Evolutionary conservation across 2,888 invertebrate genomes (phyloP).

Genomic region (Lottia gigantea): DNA sequence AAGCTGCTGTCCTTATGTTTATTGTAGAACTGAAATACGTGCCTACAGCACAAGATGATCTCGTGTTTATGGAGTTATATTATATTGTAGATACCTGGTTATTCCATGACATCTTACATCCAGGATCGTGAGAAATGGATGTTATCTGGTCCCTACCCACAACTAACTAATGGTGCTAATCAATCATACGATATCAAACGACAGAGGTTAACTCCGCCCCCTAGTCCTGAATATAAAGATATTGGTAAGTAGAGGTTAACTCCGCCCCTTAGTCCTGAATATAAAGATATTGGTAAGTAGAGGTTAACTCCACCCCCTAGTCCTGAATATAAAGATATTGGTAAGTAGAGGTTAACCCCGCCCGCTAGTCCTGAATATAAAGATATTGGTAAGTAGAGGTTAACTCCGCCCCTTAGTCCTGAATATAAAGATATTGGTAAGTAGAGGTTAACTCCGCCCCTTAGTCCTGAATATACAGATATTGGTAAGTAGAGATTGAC

Average conservation of each 20-base stretch:
- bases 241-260: neutral
- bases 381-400: constrained; percentile 21
- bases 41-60: too few relatives aligned
- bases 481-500: too few relatives aligned
- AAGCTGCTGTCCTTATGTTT: too few relatives aligned
- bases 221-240: constrained; percentile 39
- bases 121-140: constrained; percentile 61
- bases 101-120: constrained; percentile 57
- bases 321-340: constrained; percentile 35
- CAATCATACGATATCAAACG: constrained; percentile 57
- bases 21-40: too few relatives aligned
- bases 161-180: constrained; percentile 33
- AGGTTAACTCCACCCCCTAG: constrained; percentile 45
- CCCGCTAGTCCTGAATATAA: constrained; percentile 44
- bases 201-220: constrained; percentile 61
- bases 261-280: constrained; percentile 47
- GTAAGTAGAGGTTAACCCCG: constrained; percentile 28
- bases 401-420: constrained; percentile 16
- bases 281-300: constrained; percentile 29
- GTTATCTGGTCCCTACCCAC: constrained; percentile 45
- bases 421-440: too few relatives aligned
- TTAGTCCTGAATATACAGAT: neutral
- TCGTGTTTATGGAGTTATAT: too few relatives aligned
- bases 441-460: too few relatives aligned
- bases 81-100: constrained; percentile 49